Base-by-base conservation (phyloP, 1,140 invertebrate species). In the Carcinoscorpius rotundicauda region DNA sequence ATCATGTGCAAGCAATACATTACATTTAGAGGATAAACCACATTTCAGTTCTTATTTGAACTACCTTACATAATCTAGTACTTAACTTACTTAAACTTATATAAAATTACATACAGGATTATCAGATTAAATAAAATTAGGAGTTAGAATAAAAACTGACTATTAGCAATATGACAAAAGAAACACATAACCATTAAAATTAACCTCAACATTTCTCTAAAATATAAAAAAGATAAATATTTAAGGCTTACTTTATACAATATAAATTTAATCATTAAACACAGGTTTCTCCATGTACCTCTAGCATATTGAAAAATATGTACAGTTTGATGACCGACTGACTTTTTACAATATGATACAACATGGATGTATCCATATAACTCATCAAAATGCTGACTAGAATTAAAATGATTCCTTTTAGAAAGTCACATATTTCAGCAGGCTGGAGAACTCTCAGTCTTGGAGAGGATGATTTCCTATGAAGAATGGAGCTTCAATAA, bases 251-350 rank as follows among this genome's bases (percentile, higher is more conserved):
- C 29, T 48, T n/a, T 10, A 60, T 6, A 64, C 6, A 9, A 60
- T 56, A 60, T 64, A 8, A 29, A 63, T 60, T n/a, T 58, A 58
- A 11, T 10, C 11, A 58, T 10, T 10, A 58, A 59, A 9, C 9
- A n/a, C 48, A 59, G 48, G 29, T n/a, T 8, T 59, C 48, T 9
- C 9, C 58, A 6, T 48, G 73, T 76, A 87, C 95, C 82, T 99
- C 97, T 61, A 99, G 79, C 93, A 99, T 98, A 79, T 99, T 99
- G 76, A 95, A 99, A 79, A 99, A 97, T 75, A 99, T 96, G 76
- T 99, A 99, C 60, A 99, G 79, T 76, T 99, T 99, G 75, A 99
- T 98, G 60, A 98, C 91, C 63, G 94, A 96, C 76, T 99, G 97
- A 73, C 92, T 96, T 77, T 98, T 94, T 50, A 99, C 96, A 69